Conservation (phyloP, 2,797 vertebrate genomes). For the Gymnothorax javanicus region DNA sequence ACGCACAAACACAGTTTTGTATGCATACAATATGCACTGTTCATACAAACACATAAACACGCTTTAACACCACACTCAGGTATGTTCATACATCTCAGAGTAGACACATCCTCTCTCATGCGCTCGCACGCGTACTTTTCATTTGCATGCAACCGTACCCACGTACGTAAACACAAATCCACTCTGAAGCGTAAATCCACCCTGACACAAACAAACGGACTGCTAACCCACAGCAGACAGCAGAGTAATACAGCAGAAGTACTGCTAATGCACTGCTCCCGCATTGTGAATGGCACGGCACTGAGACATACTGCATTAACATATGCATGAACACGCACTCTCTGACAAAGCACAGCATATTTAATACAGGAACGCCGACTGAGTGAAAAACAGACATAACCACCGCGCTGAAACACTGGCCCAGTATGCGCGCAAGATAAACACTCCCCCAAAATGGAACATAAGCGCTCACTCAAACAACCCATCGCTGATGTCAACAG, state of each 20-base stretch:
- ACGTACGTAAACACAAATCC: neutral
- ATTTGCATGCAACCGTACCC: neutral
- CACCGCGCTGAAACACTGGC: neutral
- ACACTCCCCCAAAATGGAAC: neutral
- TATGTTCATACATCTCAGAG: neutral
- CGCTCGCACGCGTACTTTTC: neutral
- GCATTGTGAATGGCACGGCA: neutral
- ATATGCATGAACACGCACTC: neutral
- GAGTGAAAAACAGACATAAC: neutral
- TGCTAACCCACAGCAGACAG: neutral
- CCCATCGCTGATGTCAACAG: too few species aligned
- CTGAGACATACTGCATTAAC: neutral
- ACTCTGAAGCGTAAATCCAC: slow-evolving; percentile 12
- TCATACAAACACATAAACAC: neutral
- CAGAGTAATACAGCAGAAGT: neutral
- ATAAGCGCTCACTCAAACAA: neutral
- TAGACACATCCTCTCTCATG: neutral
- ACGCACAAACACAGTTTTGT: neutral
- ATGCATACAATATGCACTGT: neutral
- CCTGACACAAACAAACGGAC: neutral
- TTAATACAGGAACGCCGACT: neutral
- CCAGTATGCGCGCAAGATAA: neutral
- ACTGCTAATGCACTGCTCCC: neutral
- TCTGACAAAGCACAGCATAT: slow-evolving; percentile 6
- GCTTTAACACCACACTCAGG: neutral